Evolutionary conservation across 2,888 invertebrate genomes (phyloP).

Genomic region (Tridacna gigas): DNA sequence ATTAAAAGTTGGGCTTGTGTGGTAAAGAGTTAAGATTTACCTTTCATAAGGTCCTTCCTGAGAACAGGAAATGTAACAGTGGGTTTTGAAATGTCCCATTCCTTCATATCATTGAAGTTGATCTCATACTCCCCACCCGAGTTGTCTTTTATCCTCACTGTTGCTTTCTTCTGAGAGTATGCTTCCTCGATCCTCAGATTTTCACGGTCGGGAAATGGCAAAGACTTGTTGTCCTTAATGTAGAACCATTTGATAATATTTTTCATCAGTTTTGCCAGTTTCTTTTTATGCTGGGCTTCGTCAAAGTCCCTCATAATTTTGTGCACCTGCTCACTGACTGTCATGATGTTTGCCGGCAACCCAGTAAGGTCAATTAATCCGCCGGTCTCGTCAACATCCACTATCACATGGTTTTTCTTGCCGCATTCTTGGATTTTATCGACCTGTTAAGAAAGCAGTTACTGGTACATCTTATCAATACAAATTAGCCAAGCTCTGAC

Average conservation of each 20-base stretch:
- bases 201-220: slow-evolving; percentile 25
- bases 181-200: slow-evolving; percentile 47
- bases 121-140: slow-evolving; percentile 55
- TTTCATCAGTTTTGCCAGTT: slow-evolving; percentile 25
- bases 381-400: slow-evolving; percentile 21
- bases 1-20: background rate
- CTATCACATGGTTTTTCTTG: slow-evolving; percentile 33
- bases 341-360: slow-evolving; percentile 28
- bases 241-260: slow-evolving; percentile 41
- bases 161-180: slow-evolving; percentile 16
- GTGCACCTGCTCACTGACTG: slow-evolving; percentile 12
- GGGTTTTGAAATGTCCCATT: slow-evolving; percentile 53
- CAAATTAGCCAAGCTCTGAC: background rate
- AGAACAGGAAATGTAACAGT: slow-evolving; percentile 49
- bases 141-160: slow-evolving; percentile 44
- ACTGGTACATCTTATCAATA: background rate
- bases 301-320: slow-evolving; percentile 23
- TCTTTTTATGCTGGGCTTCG: slow-evolving; percentile 19
- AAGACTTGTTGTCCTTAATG: slow-evolving; percentile 34
- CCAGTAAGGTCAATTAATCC: slow-evolving; percentile 33
- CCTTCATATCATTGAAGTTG: slow-evolving; percentile 63
- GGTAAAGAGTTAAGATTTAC: slow-evolving; percentile 28
- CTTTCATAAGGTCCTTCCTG: slow-evolving; percentile 58
- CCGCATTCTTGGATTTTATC: slow-evolving; percentile 36
- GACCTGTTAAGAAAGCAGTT: slow-evolving; percentile 23